Base-by-base conservation (phyloP, 2,888 invertebrate species). In the Drosophila subsilvestris region DNA sequence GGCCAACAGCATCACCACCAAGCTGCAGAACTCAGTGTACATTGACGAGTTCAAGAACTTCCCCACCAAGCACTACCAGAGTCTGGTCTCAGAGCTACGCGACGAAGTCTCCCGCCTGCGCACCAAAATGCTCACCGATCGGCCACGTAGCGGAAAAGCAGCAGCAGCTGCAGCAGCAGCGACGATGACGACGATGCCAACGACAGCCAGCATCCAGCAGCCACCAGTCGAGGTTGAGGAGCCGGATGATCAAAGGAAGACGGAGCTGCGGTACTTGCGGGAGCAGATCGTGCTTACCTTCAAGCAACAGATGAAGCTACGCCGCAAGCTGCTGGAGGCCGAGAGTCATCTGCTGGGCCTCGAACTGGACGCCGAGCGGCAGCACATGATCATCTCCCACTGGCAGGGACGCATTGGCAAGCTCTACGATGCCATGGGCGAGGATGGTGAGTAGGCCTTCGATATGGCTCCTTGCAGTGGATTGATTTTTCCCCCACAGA, bases 281-380 rank as follows among this genome's bases (percentile, higher is more conserved):
- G 97, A 97, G 84, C 96, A 97, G 81, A 96, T 98, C 49, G 96
- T 98, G 5, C 94, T 95, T 0, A 96, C 97, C 0, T 98, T 98
- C 91, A 97, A 97, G 89, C 97, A 97, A 79, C 98, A 98, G 92
- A 98, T 98, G 97, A 95, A 97, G 74, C 92, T 98, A 42, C 94
- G 98, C 80, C 94, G 97, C 37, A 95, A 96, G 58, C 93, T 99
- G 27, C 96, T 98, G 94, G 98, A 98, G 90, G 94, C 98, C 12
- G 98, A 98, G 91, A 97, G 97, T 79, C 96, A 97, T 86, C 93
- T 98, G 57, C 92, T 98, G 76, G 97, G 97, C 2, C 93, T 98
- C 50, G 97, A 97, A 42, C 93, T 98, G 87, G 98, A 98, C 83
- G 96, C 97, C 0, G 98, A 97, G 90, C 93, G 97, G 48, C 97